Conservation (phyloP, 2,797 vertebrate genomes). For the Gadopsis bispinosus region DNA sequence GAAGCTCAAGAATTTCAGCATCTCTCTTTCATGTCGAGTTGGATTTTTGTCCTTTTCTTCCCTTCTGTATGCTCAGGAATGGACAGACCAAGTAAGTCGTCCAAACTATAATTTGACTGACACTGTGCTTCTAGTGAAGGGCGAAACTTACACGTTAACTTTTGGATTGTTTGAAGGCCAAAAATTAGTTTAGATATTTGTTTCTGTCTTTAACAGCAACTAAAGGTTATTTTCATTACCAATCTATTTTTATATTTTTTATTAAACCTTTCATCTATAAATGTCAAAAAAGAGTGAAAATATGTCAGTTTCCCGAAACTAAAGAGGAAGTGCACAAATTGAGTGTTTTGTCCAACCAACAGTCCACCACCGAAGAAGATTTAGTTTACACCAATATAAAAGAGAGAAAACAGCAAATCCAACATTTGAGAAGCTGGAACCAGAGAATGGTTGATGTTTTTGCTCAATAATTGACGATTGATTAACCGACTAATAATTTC, state of each 20-base stretch:
- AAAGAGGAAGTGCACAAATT: not conserved
- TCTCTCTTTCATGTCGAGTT: conserved; percentile 21
- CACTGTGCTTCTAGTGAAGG: not conserved
- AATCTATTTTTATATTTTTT: not conserved
- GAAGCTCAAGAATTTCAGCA: not conserved
- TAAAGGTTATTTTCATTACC: not conserved
- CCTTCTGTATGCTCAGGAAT: conserved; percentile 25
- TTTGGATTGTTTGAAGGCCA: not conserved
- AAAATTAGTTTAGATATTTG: not conserved
- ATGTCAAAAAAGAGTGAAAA: not conserved
- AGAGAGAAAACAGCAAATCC: not conserved
- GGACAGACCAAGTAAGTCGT: conserved; percentile 59
- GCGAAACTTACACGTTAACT: not conserved
- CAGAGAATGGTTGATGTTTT: not conserved
- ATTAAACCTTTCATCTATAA: not conserved
- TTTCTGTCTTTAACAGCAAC: not conserved
- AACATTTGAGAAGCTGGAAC: not conserved
- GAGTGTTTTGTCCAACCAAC: not conserved
- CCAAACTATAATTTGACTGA: not conserved
- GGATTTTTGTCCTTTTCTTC: conserved; percentile 49
- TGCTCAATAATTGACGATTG: not conserved
- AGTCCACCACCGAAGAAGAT: too few relatives aligned
- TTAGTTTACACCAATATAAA: not conserved
- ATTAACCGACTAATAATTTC: not conserved
- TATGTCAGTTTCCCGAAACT: not conserved